Conservation (phyloP, 2,888 invertebrate species). For the Eilema griseolum region DNA sequence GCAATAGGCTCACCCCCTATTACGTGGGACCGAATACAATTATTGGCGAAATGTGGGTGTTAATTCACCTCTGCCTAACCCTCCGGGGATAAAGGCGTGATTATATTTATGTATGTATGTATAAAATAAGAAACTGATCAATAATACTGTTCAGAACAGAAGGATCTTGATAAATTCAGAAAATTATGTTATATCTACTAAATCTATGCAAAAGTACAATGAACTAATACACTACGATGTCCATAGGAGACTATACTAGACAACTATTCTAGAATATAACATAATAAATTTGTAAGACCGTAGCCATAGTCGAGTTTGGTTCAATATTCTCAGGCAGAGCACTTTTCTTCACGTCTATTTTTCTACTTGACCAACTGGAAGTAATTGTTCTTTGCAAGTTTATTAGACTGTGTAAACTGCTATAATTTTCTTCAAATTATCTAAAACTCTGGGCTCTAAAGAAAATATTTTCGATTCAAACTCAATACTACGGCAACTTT, state of each 20-base stretch:
- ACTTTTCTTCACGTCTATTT: conserved; percentile 14
- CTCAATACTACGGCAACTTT: not conserved
- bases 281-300: not conserved
- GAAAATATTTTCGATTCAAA: conserved; percentile 13
- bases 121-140: no score
- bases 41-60: no score
- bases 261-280: not conserved
- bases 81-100: no score
- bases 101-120: no score
- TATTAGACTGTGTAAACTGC: conserved; percentile 52
- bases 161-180: no score
- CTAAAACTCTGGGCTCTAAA: conserved; percentile 10
- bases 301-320: not conserved
- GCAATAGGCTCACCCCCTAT: no score
- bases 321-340: conserved; percentile 8
- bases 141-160: no score
- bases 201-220: not conserved
- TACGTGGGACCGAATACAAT: no score
- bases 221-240: not conserved
- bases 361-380: conserved; percentile 25
- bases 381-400: conserved; percentile 29
- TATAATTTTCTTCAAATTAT: conserved; percentile 33
- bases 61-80: no score
- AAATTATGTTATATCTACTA: no score
- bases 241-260: not conserved